Evolutionary conservation across 2,797 vertebrate genomes (phyloP).

Genomic region (Sebastes cheni): DNA sequence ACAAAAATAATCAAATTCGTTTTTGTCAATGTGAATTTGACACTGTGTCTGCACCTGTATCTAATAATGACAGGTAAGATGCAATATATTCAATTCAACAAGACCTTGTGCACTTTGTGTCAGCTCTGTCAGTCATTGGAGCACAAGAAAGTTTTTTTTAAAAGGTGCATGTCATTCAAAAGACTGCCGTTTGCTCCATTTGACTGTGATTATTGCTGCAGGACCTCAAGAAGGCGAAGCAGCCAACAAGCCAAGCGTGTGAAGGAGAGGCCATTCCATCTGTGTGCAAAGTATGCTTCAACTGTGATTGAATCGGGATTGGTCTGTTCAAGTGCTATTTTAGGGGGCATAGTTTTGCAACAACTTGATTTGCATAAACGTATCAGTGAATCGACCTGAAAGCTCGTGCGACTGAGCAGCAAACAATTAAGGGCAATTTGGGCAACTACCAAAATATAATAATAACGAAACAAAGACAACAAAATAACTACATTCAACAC

Average conservation of each 20-base stretch:
- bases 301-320: slow-evolving; percentile 17
- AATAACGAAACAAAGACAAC: neutral
- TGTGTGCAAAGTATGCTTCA: slow-evolving; percentile 43
- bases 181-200: slow-evolving; percentile 25
- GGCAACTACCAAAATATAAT: neutral
- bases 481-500: slow-evolving; percentile 1
- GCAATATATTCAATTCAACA: neutral
- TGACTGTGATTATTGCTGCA: slow-evolving; percentile 35
- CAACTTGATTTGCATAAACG: slow-evolving; percentile 33
- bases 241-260: slow-evolving; percentile 32
- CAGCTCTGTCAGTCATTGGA: neutral
- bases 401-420: slow-evolving; percentile 8
- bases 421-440: slow-evolving; percentile 31
- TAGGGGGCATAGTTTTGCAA: slow-evolving; percentile 15
- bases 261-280: slow-evolving; percentile 36
- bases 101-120: neutral
- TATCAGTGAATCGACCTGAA: slow-evolving; percentile 15
- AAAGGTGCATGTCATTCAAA: slow-evolving; percentile 7
- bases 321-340: slow-evolving; percentile 19
- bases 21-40: neutral
- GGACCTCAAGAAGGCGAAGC: slow-evolving; percentile 19
- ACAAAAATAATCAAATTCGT: neutral
- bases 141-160: neutral
- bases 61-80: neutral
- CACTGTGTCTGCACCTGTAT: neutral